A percentile compares a stretch with the other conserved stretches of the same genome.
Conservation (phyloP, 2,888 invertebrate species). For the Meiosimyza platycephala region DNA sequence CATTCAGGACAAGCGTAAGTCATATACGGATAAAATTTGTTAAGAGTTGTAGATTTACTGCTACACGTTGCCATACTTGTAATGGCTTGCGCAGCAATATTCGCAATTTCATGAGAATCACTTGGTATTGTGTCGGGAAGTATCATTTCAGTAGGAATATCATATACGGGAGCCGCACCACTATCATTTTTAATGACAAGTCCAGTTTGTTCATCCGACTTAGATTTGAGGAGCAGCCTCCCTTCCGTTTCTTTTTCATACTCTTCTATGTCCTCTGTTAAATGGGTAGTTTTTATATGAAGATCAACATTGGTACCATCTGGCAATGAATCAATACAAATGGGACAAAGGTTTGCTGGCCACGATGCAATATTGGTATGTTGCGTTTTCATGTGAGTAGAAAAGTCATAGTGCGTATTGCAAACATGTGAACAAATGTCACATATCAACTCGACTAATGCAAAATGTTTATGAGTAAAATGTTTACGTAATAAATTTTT, state of each 20-base stretch:
- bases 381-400: slow-evolving; percentile 36
- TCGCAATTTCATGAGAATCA: no score
- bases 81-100: no score
- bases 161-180: no score
- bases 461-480: slow-evolving; percentile 40
- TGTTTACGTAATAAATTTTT: slow-evolving; percentile 37
- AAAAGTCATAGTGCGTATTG: slow-evolving; percentile 34
- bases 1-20: slow-evolving; percentile 45
- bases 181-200: no score
- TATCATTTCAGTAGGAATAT: no score
- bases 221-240: no score
- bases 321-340: slow-evolving; percentile 30
- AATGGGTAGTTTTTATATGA: no score
- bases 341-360: slow-evolving; percentile 37
- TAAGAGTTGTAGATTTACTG: slow-evolving; percentile 30
- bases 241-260: no score
- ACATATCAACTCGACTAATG: slow-evolving; percentile 35
- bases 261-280: no score
- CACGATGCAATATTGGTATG: slow-evolving; percentile 36
- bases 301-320: no score
- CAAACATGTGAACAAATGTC: slow-evolving; percentile 31
- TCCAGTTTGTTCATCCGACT: no score
- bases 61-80: slow-evolving; percentile 29
- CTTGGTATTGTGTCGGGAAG: no score
- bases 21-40: slow-evolving; percentile 40